Conservation (phyloP, 2,113 vertebrate genomes). For the Corythoichthys intestinalis region DNA sequence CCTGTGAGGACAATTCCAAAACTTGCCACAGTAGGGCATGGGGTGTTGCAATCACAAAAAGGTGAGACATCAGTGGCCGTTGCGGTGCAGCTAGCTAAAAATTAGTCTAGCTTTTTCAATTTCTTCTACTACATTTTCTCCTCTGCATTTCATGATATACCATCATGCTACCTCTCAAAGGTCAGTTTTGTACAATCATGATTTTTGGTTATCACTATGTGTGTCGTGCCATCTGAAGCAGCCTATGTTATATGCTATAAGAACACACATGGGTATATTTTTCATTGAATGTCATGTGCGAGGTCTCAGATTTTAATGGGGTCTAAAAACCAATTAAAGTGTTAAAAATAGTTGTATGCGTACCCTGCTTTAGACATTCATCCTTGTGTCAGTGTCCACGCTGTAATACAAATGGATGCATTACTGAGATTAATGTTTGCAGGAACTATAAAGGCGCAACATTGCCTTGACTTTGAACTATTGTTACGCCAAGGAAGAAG, state of each 20-base stretch:
- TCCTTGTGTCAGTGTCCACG: not conserved
- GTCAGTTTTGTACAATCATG: no score
- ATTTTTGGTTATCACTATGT: not conserved
- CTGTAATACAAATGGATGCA: slow-evolving; percentile 16
- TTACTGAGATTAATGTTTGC: slow-evolving; percentile 6
- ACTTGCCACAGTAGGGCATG: no score
- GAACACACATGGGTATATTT: not conserved
- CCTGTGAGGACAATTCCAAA: no score
- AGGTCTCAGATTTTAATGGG: not conserved
- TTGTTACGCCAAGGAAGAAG: slow-evolving; percentile 15
- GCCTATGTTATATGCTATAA: not conserved
- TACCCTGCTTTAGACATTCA: not conserved
- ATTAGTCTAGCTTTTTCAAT: no score
- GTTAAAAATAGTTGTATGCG: not conserved
- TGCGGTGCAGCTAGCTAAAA: no score
- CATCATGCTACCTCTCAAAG: no score
- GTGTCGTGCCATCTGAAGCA: not conserved
- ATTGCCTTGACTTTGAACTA: slow-evolving; percentile 17
- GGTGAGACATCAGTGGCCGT: no score
- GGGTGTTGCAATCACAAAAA: no score
- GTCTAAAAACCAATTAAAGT: not conserved
- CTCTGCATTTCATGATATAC: no score
- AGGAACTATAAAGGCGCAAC: slow-evolving; percentile 7
- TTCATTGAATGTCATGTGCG: not conserved
- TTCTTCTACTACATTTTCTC: no score